Base-by-base conservation (phyloP, 2,113 vertebrate genomes). In the Opisthocomus hoazin region DNA sequence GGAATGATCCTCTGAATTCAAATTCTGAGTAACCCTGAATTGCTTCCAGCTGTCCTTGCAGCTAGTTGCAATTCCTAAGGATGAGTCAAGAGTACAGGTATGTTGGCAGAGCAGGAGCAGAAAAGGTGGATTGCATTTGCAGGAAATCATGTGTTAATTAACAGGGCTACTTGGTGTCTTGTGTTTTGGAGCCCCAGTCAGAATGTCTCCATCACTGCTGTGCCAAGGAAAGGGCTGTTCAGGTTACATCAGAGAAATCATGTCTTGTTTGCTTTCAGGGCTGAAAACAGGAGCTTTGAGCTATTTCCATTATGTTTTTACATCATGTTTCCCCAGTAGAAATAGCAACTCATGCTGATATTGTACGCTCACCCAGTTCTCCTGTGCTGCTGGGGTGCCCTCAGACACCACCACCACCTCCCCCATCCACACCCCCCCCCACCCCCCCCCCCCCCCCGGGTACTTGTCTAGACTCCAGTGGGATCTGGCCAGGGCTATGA, bases 281-380 rank as follows among this genome's bases (percentile, higher is more conserved):
- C 45, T 70, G 60, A 22, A 65, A 51, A 57, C 34, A 65, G 82
- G 22, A 83, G n/a, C n/a, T 84, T 41, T 34, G 24, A 70, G 50
- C 32, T 45, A 1, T n/a, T 63, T 43, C 27, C 3, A 1, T 64
- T n/a, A 15, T 27, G 20, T 3, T 69, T 64, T 51, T 22, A 58
- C 2, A 9, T 45, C 8, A 82, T 3, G 0, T 30, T 65, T 66
- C 54, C 53, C n/a, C 5, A 2, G 45, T 23, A 30, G 48, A 57
- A 83, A 37, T 1, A 32, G 39, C 34, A 57, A 73, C 10, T 34
- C 58, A 26, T 0, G 0, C 2, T 37, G 39, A 17, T 69, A 2
- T 2, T 48, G n/a, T 48, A 9, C 15, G 22, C 4, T 36, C 39
- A 37, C 17, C 10, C 27, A 48, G 27, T 30, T 65, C 57, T 75